Conservation (phyloP, 2,888 invertebrate species). For the Pteria penguin region DNA sequence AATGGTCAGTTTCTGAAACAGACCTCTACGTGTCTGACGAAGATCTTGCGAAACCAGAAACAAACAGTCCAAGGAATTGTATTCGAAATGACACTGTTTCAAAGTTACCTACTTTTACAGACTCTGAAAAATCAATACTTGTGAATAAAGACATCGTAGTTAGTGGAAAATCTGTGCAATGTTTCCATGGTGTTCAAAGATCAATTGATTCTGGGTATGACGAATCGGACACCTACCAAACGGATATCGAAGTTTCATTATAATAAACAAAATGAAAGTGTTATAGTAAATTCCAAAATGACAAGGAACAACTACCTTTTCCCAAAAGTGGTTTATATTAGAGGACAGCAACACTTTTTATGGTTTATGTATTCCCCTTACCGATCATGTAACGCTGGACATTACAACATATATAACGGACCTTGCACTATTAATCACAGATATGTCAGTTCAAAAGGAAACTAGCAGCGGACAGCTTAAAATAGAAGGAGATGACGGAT, state of each 20-base stretch:
- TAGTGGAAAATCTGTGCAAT: conserved; percentile 43
- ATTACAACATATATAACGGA: not conserved
- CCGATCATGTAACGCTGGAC: not conserved
- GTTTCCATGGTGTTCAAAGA: conserved; percentile 53
- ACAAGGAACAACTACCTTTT: too few species aligned
- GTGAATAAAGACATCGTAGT: conserved; percentile 53
- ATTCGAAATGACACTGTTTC: not conserved
- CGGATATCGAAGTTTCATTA: conserved; percentile 37
- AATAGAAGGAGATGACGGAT: too few species aligned
- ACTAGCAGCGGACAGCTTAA: too few species aligned
- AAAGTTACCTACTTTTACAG: not conserved
- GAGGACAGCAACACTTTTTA: not conserved
- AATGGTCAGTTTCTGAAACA: conserved; percentile 69
- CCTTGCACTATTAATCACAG: too few species aligned
- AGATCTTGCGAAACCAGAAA: conserved; percentile 21
- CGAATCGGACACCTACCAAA: conserved; percentile 46
- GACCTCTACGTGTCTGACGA: conserved; percentile 66
- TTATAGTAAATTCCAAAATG: not conserved
- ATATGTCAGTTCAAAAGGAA: too few species aligned
- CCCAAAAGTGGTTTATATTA: not conserved
- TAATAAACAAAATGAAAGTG: conserved; percentile 8
- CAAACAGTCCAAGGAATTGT: not conserved
- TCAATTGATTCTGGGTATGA: conserved; percentile 62
- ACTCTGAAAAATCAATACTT: not conserved
- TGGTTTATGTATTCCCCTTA: not conserved